Base-by-base conservation (phyloP, 92 coral and sea anemone genomes). In the Epizoanthus ramosus region DNA sequence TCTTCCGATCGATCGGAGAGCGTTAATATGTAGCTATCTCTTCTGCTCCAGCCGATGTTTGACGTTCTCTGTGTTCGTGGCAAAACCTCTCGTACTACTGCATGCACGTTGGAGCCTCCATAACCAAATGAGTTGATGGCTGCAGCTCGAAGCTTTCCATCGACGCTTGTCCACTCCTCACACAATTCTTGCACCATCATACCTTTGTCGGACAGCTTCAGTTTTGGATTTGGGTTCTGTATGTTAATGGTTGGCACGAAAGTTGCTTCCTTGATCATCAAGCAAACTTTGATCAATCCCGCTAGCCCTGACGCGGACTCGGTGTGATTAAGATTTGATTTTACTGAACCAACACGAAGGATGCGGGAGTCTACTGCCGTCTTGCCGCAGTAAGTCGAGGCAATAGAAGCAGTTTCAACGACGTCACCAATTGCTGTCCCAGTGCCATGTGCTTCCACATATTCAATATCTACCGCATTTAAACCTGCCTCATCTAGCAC, bases 361-460 rank as follows among this genome's bases (percentile, higher is more conserved):
- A 75, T 71, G 74, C 91, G 73, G 35, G 39, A 23, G 5, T 75
- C 28, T 17, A 6, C 50, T 13, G 80, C 70, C n/a, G 85, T 57
- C 56, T 58, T 80, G 57, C 84, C 84, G 52, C 92, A 75, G 82
- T 94, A 92, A 0, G 88, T 85, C 4, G 87, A 85, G 6, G 91
- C 92, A 2, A 94, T 88, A 6, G 95, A 89, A n/a, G 87, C 73
- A 19, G 81, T 87, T 66, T 94, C 98, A 17, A 92, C 90, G 17
- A 87, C 92, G 71, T 94, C 98, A 1, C 98, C 98, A 66, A 94
- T 85, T 5, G 98, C 98, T 3, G 98, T 94, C 1, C 95, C 98
- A 53, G 98, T 94, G 24, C 94, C 94, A 63, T 94, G 98, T 21
- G 98, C 91, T 80, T 94, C 98, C 12, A 92, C 80, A 76, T 89